A percentile compares a stretch with the other conserved stretches of the same genome.
phyloP scores from a whole-genome alignment of 2,797 vertebrate species.

The Rhinophrynus dorsalis region DNA sequence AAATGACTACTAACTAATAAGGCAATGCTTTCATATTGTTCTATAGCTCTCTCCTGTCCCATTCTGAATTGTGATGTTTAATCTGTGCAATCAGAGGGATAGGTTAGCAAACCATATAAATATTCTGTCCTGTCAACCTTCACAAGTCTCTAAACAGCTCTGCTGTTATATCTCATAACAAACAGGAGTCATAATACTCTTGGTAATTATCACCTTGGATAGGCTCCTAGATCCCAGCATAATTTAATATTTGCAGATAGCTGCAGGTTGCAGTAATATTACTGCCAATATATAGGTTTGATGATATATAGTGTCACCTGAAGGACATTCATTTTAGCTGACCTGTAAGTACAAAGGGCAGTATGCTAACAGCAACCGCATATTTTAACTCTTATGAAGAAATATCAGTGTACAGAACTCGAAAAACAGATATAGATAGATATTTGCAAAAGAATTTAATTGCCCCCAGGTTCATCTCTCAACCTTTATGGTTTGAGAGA shows the following conservation, averaged over 20 bases:
- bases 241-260: constrained; percentile 2
- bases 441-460: too few relatives aligned
- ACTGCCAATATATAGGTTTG: background rate
- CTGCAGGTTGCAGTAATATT: background rate
- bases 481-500: too few relatives aligned
- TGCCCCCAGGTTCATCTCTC: too few relatives aligned
- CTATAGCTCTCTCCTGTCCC: too few relatives aligned
- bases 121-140: constrained; percentile 15
- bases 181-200: background rate
- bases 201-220: constrained; percentile 6
- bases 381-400: too few relatives aligned
- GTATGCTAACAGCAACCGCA: background rate
- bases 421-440: too few relatives aligned
- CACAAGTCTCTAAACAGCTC: constrained; percentile 1
- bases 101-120: background rate
- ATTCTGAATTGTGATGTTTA: background rate
- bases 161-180: background rate
- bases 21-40: too few relatives aligned
- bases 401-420: too few relatives aligned
- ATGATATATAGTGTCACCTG: background rate
- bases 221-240: background rate
- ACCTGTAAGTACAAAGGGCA: background rate
- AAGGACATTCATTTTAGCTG: background rate
- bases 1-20: too few relatives aligned
- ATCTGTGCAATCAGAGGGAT: background rate